Conservation (phyloP, 2,888 invertebrate genomes). For the Patella ulyssiponensis region DNA sequence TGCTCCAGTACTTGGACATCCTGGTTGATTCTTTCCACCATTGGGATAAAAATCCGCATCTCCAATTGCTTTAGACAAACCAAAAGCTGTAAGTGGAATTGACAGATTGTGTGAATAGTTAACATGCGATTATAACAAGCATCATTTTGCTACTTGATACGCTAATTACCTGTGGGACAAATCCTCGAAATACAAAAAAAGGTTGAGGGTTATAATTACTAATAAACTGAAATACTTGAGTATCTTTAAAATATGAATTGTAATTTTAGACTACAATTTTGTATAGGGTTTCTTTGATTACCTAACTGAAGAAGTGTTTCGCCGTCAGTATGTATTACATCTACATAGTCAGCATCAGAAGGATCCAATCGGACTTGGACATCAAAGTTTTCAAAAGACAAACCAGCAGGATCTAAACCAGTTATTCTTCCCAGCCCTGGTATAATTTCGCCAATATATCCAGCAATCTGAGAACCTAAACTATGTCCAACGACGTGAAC, state of each 20-base stretch:
- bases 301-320: constrained; percentile 18
- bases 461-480: constrained; percentile 7
- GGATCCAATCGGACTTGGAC: constrained; percentile 85
- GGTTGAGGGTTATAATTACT: no score
- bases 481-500: constrained; percentile 12
- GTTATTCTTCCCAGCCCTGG: not conserved
- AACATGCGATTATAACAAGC: no score
- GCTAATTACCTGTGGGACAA: no score
- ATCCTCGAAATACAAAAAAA: no score
- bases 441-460: not conserved
- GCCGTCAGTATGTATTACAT: constrained; percentile 89
- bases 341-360: constrained; percentile 86
- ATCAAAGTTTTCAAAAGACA: constrained; percentile 90
- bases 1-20: constrained; percentile 52
- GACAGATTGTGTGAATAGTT: no score
- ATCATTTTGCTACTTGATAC: no score
- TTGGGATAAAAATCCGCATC: constrained; percentile 70
- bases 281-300: not conserved
- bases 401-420: constrained; percentile 86
- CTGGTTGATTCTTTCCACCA: constrained; percentile 68
- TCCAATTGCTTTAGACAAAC: constrained; percentile 54
- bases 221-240: not conserved
- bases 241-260: no score
- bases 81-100: constrained; percentile 43
- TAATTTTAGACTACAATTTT: no score